Percentiles rank a stretch among this genome's conserved stretches.
phyloP scores from a whole-genome alignment of 2,797 vertebrate species.

The Acropternis orthonyx region DNA sequence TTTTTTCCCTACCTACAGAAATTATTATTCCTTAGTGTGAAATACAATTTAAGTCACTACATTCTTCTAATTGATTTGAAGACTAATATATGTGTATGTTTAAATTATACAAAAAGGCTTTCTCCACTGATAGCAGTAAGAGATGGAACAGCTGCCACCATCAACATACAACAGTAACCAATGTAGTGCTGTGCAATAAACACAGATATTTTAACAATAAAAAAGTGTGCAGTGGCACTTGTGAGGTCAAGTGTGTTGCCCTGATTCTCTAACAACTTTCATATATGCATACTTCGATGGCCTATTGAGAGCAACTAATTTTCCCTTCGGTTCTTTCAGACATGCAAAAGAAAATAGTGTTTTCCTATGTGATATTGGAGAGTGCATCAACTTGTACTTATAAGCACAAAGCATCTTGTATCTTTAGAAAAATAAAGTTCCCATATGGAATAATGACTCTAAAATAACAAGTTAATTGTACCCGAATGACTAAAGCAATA shows the following conservation, averaged over 20 bases:
- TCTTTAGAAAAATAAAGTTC: not conserved
- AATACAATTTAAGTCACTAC: not conserved
- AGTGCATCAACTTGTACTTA: not conserved
- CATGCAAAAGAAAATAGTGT: not conserved
- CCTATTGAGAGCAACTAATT: not conserved
- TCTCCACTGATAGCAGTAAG: not conserved
- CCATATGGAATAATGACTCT: not conserved
- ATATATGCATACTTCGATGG: not conserved
- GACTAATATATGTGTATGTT: not conserved
- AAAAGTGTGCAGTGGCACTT: not conserved
- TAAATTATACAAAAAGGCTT: not conserved
- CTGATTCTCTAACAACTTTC: not conserved
- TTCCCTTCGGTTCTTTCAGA: not conserved
- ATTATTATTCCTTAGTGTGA: not conserved
- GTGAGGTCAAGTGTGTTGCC: not conserved
- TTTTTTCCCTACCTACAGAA: not conserved
- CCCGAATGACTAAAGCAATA: not conserved
- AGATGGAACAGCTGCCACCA: slow-evolving; percentile 18
- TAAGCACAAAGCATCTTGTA: not conserved
- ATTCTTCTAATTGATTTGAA: slow-evolving; percentile 7
- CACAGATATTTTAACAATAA: not conserved
- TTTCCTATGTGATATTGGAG: not conserved
- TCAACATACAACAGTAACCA: slow-evolving; percentile 6
- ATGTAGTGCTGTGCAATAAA: slow-evolving; percentile 9
- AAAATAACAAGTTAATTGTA: not conserved